Conservation (phyloP, 1,140 invertebrate species). For the Anastrepha ludens region DNA sequence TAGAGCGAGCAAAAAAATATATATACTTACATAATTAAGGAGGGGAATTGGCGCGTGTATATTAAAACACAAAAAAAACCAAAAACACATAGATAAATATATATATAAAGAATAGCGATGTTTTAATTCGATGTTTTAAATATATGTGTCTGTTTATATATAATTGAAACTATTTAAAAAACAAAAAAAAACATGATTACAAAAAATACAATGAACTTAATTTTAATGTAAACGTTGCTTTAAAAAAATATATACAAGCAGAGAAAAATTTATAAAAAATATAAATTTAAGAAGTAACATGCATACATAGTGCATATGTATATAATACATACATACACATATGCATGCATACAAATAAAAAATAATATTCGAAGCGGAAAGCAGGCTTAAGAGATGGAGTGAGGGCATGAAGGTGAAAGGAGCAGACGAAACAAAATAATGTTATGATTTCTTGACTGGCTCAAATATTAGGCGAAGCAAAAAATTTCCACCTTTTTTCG, state of each 20-base stretch:
- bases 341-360: constrained; percentile 3
- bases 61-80: not conserved
- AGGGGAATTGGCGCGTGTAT: not conserved
- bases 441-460: too few relatives aligned
- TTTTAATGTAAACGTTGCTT: constrained; percentile 47
- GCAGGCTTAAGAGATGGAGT: too few relatives aligned
- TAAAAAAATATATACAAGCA: constrained; percentile 19
- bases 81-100: not conserved
- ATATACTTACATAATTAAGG: not conserved
- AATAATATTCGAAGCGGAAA: too few relatives aligned
- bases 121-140: constrained; percentile 49
- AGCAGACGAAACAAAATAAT: too few relatives aligned
- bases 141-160: constrained; percentile 38
- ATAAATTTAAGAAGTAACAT: not conserved
- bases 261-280: not conserved
- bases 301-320: not conserved
- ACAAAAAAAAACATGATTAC: not conserved
- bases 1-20: not conserved
- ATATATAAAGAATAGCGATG: constrained; percentile 18
- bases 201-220: not conserved
- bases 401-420: too few relatives aligned
- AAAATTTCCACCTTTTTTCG: too few relatives aligned
- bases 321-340: constrained; percentile 27
- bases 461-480: too few relatives aligned
- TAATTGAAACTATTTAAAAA: constrained; percentile 3